Base-by-base conservation (phyloP, 2,113 vertebrate genomes). In the Ammospiza caudacuta region DNA sequence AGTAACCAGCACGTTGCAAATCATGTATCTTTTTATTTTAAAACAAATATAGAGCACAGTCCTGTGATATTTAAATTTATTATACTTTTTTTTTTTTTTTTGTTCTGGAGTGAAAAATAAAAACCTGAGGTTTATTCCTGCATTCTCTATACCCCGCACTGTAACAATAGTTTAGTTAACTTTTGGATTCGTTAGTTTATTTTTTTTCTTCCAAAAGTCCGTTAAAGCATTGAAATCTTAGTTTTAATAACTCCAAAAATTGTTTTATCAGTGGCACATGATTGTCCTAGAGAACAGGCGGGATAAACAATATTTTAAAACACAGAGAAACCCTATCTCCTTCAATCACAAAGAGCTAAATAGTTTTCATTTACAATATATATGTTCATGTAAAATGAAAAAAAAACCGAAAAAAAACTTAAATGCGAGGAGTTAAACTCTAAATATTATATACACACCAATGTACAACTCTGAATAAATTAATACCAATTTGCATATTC, bases 381-480 rank as follows among this genome's bases (percentile, higher is more conserved):
- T 98, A 98, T 98, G 98, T 96, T 98, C 97, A 98, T 98, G 98
- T 98, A 98, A 99, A 99, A 99, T 98, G 97, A 73, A 97, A 96
- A 97, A 92, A 28, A 24, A 57, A 63, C 9, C 37, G 37, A 37
- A 37, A 66, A 92, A 89, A 89, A 90, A 77, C 90, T 98, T 98
- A 98, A 98, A 98, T 98, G 98, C 97, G 93, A 98, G 89, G 97
- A 98, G 97, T 99, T 98, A 98, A 98, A 99, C 98, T 99, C 98
- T 97, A 99, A 98, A 99, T 99, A 99, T 98, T 98, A 98, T 99
- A 98, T 99, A 99, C 99, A 99, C 98, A 98, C 98, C 98, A 98
- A 98, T 99, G 98, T 99, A 99, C 99, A 99, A 98, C 97, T 98
- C 98, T 99, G 98, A 99, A 99, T 99, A 99, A 99, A 99, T 99